These are phyloP conservation scores for Orientallactaga sibirica DNA, from an alignment of 2,797 vertebrate genomes.

Conservation along the genomic window DNA sequence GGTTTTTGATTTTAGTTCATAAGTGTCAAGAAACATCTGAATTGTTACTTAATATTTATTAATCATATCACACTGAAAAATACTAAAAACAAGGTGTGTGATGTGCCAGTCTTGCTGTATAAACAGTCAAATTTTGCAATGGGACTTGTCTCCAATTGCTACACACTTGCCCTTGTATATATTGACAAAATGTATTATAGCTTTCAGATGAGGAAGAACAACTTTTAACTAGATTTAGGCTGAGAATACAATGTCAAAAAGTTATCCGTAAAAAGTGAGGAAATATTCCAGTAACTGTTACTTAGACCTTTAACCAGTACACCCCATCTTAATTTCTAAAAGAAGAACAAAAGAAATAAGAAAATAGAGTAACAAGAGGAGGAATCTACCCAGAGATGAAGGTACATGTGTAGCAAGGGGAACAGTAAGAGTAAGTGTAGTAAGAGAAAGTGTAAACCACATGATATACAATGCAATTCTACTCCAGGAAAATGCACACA, in stretches of 20 bases:
- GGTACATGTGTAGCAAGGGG: background rate
- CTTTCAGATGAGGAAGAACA: background rate
- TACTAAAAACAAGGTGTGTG: background rate
- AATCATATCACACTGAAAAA: background rate
- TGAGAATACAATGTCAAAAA: background rate
- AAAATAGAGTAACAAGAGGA: background rate
- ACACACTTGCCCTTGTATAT: background rate
- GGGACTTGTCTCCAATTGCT: background rate
- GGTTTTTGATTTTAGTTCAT: background rate
- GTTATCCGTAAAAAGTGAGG: background rate
- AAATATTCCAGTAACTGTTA: background rate
- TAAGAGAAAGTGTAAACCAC: background rate
- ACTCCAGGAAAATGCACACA: background rate
- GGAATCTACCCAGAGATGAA: background rate
- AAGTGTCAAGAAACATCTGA: background rate
- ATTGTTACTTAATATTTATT: background rate
- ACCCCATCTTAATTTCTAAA: background rate
- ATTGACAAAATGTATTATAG: background rate
- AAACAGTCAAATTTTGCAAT: background rate
- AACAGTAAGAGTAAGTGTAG: background rate
- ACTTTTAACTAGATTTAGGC: background rate
- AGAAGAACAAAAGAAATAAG: slow-evolving; percentile 16
- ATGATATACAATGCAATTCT: background rate
- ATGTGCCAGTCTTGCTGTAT: background rate
- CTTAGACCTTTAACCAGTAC: background rate